These are phyloP conservation scores for Druceiella hillmani DNA, from an alignment of 2,888 invertebrate genomes.

Conservation along the genomic window DNA sequence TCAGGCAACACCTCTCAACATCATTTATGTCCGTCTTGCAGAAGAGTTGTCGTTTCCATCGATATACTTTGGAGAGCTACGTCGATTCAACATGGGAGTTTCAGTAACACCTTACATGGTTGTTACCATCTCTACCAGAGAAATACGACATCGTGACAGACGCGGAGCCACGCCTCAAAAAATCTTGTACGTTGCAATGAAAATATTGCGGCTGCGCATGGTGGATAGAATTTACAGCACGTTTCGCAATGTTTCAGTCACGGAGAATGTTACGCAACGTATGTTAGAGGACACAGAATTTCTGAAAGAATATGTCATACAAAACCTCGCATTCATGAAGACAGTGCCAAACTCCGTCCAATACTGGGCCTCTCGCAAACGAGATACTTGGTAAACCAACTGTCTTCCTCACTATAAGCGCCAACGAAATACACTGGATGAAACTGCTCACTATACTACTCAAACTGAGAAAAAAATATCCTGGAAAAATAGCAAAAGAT, in stretches of 20 bases:
- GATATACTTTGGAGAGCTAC: constrained; percentile 32
- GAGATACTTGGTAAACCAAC: no score
- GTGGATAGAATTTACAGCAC: no score
- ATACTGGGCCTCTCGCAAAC: no score
- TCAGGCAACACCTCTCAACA: constrained; percentile 26
- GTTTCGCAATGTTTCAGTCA: constrained; percentile 25
- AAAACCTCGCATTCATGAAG: constrained; percentile 31
- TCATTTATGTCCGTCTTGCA: constrained; percentile 32
- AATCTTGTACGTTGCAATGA: constrained; percentile 34
- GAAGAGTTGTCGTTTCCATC: constrained; percentile 35
- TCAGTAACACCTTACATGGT: constrained; percentile 31
- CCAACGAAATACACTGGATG: no score
- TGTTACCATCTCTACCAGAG: constrained; percentile 32
- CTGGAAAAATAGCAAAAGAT: no score
- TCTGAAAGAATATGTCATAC: constrained; percentile 26
- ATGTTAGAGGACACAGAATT: constrained; percentile 28
- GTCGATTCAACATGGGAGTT: constrained; percentile 27
- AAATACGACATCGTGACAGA: constrained; percentile 31
- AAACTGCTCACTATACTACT: no score
- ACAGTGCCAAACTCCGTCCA: constrained; percentile 32
- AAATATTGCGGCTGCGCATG: constrained; percentile 29
- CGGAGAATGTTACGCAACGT: constrained; percentile 26
- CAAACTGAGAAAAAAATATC: no score
- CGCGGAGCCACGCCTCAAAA: constrained; percentile 31
- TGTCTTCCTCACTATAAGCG: no score